Base-by-base conservation (phyloP, 2,888 invertebrate species). In the Drosophila limbata region DNA sequence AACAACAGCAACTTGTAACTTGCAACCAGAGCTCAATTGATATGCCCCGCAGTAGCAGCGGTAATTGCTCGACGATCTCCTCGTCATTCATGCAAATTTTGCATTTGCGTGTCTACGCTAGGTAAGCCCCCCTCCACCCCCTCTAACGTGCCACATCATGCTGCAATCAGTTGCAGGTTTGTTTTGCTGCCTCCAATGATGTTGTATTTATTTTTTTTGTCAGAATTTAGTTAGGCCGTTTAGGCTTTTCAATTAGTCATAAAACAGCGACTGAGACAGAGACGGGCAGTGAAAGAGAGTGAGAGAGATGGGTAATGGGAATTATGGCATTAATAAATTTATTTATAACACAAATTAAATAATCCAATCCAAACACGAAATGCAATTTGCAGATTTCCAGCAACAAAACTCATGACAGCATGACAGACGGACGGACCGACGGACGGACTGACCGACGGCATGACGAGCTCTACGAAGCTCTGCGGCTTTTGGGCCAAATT, bases 301-400 rank as follows among this genome's bases (percentile, higher is more conserved):
- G 15, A 5, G 6, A 1, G 21, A n/a, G 25, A 11, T 2, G 2
- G 15, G 5, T 2, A 28, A 21, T 62, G 45, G 45, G 61, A 73
- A 77, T 77, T 77, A 73, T 69, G 66, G 65, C 65, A 73, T 77
- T 77, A 81, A 85, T 79, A 88, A 88, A 86, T 85, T 86, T 85
- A 88, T 88, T 85, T 86, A 88, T 85, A 84, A 85, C 88, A 72
- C 77, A 85, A 86, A 86, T 86, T 87, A 86, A 88, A 86, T 83
- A 85, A 87, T 72, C 73, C 70, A 71, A 80, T 68, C 66, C 73
- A 73, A 62, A 65, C 72, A 73, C 81, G 70, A 83, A 78, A 74
- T 77, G 88, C 85, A 85, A 85, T 86, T 84, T 87, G 77, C 79
- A 64, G 84, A 76, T 78, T 82, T 15, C 31, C 47, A 2, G 25